phyloP scores from a whole-genome alignment of 2,888 invertebrate genomes.

The Schizaphis graminum region DNA sequence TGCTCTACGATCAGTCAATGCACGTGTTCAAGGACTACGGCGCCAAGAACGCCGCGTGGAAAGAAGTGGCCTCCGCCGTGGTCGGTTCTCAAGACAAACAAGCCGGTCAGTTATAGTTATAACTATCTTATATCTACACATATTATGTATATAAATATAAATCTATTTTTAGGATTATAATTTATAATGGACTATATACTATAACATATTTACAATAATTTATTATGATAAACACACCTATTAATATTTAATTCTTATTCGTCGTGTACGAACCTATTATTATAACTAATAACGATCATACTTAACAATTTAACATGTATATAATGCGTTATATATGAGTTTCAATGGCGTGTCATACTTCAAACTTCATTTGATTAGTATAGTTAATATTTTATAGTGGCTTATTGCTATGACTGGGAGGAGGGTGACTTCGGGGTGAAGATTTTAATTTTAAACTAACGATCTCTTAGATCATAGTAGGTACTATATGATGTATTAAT shows the following conservation, averaged over 20 bases:
- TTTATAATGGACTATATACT: too few relatives aligned
- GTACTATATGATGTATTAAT: too few relatives aligned
- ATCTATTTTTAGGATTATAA: neutral
- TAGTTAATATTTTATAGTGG: neutral
- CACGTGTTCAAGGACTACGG: constrained; percentile 64
- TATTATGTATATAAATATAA: neutral
- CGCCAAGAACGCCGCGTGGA: constrained; percentile 64
- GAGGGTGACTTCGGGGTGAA: neutral
- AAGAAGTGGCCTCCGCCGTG: constrained; percentile 55
- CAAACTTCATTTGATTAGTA: neutral
- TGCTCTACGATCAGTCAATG: constrained; percentile 61
- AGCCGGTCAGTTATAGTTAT: constrained; percentile 27
- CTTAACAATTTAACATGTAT: too few relatives aligned
- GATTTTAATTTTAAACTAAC: neutral
- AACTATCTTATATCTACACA: neutral
- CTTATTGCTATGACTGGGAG: neutral
- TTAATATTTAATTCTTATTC: too few relatives aligned
- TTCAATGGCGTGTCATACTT: neutral
- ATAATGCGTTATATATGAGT: neutral
- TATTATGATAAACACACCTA: too few relatives aligned
- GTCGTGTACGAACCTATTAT: too few relatives aligned
- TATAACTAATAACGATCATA: too few relatives aligned
- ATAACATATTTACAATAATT: too few relatives aligned
- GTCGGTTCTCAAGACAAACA: constrained; percentile 59
- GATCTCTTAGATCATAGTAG: neutral